Percentiles rank a stretch among this genome's conserved stretches.
Evolutionary conservation across 1,140 invertebrate species (phyloP).

Genomic region (Heliconius nattereri): DNA sequence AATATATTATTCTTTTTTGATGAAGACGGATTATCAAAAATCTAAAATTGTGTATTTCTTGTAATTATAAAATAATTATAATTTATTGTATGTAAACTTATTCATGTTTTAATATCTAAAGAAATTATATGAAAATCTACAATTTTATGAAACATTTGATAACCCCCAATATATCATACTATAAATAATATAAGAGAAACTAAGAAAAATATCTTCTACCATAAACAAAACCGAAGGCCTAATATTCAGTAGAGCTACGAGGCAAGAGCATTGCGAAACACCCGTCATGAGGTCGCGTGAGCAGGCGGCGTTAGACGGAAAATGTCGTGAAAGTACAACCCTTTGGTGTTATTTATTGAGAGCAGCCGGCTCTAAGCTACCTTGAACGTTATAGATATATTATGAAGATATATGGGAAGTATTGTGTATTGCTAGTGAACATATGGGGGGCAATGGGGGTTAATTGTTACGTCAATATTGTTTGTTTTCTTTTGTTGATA

Average conservation of each 20-base stretch:
- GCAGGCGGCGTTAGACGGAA: conserved; percentile 60
- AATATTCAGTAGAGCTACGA: conserved; percentile 33
- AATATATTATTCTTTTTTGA: conserved; percentile 31
- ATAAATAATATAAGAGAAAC: neutral
- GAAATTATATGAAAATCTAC: too few relatives aligned
- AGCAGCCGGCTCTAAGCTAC: conserved; percentile 48
- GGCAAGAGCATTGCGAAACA: conserved; percentile 48
- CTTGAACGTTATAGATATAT: conserved; percentile 27
- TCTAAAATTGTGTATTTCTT: too few relatives aligned
- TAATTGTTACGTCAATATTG: neutral
- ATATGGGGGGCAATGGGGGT: neutral
- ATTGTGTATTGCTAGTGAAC: conserved; percentile 30
- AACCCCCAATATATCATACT: too few relatives aligned
- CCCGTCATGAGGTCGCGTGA: conserved; percentile 59
- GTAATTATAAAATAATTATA: too few relatives aligned
- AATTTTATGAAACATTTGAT: too few relatives aligned
- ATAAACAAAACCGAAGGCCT: neutral
- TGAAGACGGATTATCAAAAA: too few relatives aligned
- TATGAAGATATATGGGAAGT: conserved; percentile 17
- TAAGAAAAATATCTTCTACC: neutral
- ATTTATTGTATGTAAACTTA: too few relatives aligned
- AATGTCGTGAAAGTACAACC: conserved; percentile 52
- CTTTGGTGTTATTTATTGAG: conserved; percentile 74
- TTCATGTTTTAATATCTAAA: too few relatives aligned
- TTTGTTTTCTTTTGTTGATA: too few relatives aligned